Evolutionary conservation across 2,113 vertebrate genomes (phyloP).

Genomic region (Triplophysa siluroides): DNA sequence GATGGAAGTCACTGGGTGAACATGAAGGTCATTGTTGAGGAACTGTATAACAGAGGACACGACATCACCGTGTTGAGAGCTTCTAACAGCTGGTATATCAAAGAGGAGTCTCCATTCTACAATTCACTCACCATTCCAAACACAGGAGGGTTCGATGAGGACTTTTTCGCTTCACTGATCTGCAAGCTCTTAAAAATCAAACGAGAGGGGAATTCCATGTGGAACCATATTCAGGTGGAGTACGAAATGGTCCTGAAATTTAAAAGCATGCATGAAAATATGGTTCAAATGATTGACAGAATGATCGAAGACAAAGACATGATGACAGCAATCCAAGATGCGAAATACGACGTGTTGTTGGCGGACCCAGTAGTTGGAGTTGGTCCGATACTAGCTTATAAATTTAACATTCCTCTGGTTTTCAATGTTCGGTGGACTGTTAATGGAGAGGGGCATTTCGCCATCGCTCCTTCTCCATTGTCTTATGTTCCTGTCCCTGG

Average conservation of each 20-base stretch:
- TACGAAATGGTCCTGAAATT: accelerated
- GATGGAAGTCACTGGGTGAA: conserved; percentile 82
- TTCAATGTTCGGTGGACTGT: conserved; percentile 73
- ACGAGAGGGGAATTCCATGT: conserved; percentile 58
- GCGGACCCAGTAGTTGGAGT: conserved; percentile 65
- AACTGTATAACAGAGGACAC: conserved; percentile 72
- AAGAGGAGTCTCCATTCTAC: conserved; percentile 64
- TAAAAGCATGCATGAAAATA: conserved; percentile 21
- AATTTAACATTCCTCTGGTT: conserved; percentile 70
- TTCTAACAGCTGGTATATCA: conserved; percentile 71
- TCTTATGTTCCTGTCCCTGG: conserved; percentile 69
- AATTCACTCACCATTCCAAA: conserved; percentile 46
- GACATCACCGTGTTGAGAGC: conserved; percentile 69
- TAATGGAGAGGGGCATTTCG: conserved; percentile 70
- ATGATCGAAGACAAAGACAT: conserved; percentile 64
- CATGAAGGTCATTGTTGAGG: conserved; percentile 71
- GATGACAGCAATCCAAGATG: conserved; percentile 59
- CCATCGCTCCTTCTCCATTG: conserved; percentile 70
- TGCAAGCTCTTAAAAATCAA: conserved; percentile 52
- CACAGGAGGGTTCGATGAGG: conserved; percentile 47
- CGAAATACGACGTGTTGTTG: conserved; percentile 70
- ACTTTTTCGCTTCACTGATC: conserved; percentile 41
- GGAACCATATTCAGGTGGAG: conserved; percentile 48
- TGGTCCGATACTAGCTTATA: conserved; percentile 66
- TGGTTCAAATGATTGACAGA: conserved; percentile 54